phyloP scores from a whole-genome alignment of 1,140 invertebrate genomes.

The Lasioglossum albipes region DNA sequence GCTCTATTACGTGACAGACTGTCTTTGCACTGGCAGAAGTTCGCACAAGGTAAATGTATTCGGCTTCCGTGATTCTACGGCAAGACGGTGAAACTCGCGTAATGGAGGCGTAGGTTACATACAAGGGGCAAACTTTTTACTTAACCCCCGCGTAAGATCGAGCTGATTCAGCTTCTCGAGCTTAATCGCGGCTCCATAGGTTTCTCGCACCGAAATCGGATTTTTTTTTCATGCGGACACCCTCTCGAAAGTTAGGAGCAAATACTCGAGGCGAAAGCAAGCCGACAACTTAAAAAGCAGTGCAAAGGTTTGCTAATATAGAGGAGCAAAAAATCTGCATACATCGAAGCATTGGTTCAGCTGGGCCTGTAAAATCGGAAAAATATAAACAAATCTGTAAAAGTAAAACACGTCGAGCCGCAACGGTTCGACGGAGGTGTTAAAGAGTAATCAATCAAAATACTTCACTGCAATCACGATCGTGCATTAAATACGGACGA shows the following conservation, averaged over 20 bases:
- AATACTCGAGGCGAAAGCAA: background rate
- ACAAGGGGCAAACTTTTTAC: slow-evolving; percentile 50
- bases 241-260: too few relatives aligned
- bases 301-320: background rate
- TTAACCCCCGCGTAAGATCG: slow-evolving; percentile 6
- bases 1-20: background rate
- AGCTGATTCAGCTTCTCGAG: background rate
- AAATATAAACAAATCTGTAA: background rate
- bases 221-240: too few relatives aligned
- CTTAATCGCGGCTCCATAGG: background rate
- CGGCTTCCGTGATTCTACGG: background rate
- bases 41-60: slow-evolving; percentile 23
- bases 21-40: background rate
- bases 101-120: slow-evolving; percentile 10
- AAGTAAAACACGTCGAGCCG: background rate
- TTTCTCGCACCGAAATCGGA: too few relatives aligned
- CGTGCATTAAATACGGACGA: background rate
- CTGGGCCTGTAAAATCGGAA: background rate
- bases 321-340: background rate
- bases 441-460: slow-evolving; percentile 2
- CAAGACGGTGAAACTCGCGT: slow-evolving; percentile 40
- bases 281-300: background rate
- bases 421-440: background rate
- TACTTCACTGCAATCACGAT: background rate
- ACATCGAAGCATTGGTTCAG: too few relatives aligned